Evolutionary conservation across 2,888 invertebrate species (phyloP).

Genomic region (Idaea dimidiata): DNA sequence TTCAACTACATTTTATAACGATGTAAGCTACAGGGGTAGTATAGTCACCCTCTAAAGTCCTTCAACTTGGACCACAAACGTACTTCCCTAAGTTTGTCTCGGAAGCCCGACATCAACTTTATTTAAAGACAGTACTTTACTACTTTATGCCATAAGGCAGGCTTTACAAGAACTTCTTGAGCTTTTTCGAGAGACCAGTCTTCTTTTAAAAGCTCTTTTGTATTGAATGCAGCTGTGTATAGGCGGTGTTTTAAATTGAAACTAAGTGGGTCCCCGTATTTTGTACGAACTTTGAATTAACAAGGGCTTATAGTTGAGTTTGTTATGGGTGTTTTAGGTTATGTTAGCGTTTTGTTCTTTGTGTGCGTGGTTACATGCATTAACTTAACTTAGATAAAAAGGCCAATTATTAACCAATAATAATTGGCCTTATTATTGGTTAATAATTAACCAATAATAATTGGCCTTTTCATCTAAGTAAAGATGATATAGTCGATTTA

Average conservation of each 20-base stretch:
- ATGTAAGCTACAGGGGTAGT: background rate
- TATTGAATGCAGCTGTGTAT: background rate
- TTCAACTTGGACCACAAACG: background rate
- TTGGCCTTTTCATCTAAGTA: no score
- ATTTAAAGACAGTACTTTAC: background rate
- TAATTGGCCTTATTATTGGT: no score
- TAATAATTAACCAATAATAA: no score
- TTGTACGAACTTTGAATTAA: background rate
- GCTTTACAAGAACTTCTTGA: background rate
- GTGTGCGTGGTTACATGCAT: no score
- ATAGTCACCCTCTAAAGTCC: background rate
- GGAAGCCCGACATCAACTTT: background rate
- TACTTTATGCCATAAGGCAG: conserved; percentile 1
- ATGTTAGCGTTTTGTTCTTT: no score
- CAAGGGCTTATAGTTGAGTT: background rate
- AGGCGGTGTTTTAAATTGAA: background rate
- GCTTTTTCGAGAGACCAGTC: background rate
- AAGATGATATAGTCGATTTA: no score
- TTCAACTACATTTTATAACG: no score
- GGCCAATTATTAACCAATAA: no score
- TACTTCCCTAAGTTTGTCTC: background rate
- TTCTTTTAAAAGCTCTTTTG: background rate
- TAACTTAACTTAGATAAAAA: no score
- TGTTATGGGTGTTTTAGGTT: no score
- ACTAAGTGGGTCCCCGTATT: background rate